Evolutionary conservation across 2,888 invertebrate species (phyloP).

Genomic region (Zelleria hepariella): DNA sequence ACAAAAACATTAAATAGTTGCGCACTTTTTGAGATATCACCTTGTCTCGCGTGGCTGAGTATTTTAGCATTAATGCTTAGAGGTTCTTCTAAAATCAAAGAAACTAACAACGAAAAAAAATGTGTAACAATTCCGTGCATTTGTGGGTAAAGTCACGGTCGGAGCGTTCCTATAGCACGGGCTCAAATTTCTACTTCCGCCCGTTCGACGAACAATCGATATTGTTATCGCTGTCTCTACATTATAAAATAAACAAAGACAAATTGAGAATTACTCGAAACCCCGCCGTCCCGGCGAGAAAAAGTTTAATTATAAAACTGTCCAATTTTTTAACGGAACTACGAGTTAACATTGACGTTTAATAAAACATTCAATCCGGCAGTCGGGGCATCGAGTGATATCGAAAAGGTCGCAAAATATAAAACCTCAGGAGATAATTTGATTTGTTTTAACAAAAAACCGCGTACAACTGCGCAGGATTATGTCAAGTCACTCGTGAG

Average conservation of each 20-base stretch:
- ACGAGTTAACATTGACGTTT: neutral
- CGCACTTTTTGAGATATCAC: neutral
- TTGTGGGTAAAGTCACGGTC: slow-evolving; percentile 62
- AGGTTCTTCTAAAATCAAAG: neutral
- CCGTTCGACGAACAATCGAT: slow-evolving; percentile 59
- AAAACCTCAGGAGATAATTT: slow-evolving; percentile 42
- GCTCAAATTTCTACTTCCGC: slow-evolving; percentile 65
- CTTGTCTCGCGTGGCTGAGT: neutral
- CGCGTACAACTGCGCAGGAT: slow-evolving; percentile 34
- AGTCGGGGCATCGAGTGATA: slow-evolving; percentile 21
- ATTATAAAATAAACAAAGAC: slow-evolving; percentile 54
- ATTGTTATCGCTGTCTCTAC: slow-evolving; percentile 55
- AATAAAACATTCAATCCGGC: neutral
- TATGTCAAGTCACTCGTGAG: slow-evolving; percentile 55
- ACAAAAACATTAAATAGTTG: neutral
- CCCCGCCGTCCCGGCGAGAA: slow-evolving; percentile 27
- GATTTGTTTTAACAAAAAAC: slow-evolving; percentile 57
- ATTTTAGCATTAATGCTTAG: neutral
- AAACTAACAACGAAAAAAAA: neutral
- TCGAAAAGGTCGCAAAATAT: slow-evolving; percentile 44
- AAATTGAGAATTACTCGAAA: slow-evolving; percentile 38
- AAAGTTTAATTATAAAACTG: slow-evolving; percentile 12
- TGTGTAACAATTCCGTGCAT: slow-evolving; percentile 11
- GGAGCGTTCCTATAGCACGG: slow-evolving; percentile 45
- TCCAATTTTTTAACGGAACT: slow-evolving; percentile 1